phyloP scores from a whole-genome alignment of 2,888 invertebrate genomes.

The Epinotia demarniana region DNA sequence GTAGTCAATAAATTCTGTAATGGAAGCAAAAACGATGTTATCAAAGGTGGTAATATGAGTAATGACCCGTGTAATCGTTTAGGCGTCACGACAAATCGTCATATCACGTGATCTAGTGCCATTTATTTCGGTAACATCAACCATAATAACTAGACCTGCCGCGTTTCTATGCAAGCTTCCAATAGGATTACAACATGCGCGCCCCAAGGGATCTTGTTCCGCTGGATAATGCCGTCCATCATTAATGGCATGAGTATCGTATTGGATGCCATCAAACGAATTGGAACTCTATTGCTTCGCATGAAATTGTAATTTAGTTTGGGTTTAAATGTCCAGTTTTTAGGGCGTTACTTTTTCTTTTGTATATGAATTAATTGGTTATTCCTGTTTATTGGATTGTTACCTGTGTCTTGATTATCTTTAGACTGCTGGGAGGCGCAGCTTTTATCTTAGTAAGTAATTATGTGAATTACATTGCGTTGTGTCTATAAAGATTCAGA shows the following conservation, averaged over 20 bases:
- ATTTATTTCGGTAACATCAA: slow-evolving; percentile 66
- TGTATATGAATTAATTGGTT: slow-evolving; percentile 65
- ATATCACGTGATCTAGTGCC: slow-evolving; percentile 74
- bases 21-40: slow-evolving; percentile 73
- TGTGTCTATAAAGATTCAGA: no score
- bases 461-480: neutral
- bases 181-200: neutral
- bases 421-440: neutral
- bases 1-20: slow-evolving; percentile 59
- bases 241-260: slow-evolving; percentile 57
- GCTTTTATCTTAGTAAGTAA: neutral
- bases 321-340: slow-evolving; percentile 50
- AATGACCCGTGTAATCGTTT: slow-evolving; percentile 78
- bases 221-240: slow-evolving; percentile 53
- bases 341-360: slow-evolving; percentile 62
- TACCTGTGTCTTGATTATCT: slow-evolving; percentile 58
- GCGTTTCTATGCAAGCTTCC: slow-evolving; percentile 13
- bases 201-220: slow-evolving; percentile 52
- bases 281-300: slow-evolving; percentile 49
- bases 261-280: slow-evolving; percentile 47
- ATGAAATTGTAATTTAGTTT: slow-evolving; percentile 49
- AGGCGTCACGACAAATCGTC: slow-evolving; percentile 78
- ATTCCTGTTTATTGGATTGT: slow-evolving; percentile 59
- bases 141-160: slow-evolving; percentile 49
- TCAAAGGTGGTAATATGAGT: slow-evolving; percentile 82